phyloP scores from a whole-genome alignment of 2,888 invertebrate species.

The Drosophila infuscata region DNA sequence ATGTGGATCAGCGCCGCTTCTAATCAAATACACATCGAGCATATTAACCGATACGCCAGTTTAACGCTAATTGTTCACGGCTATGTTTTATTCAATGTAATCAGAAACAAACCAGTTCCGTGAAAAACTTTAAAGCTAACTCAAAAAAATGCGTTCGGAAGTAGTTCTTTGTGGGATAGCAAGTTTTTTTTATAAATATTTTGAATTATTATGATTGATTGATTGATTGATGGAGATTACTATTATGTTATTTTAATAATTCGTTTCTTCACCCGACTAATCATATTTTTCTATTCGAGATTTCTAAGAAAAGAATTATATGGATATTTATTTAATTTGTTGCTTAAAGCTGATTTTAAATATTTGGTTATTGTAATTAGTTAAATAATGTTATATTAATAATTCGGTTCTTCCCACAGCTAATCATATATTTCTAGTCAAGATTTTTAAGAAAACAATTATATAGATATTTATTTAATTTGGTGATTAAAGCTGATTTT shows the following conservation, averaged over 20 bases:
- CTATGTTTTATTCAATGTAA: constrained; percentile 18
- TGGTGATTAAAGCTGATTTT: neutral
- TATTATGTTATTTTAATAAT: neutral
- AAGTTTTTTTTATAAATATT: no score
- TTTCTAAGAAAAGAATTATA: neutral
- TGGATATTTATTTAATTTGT: neutral
- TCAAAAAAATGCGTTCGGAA: neutral
- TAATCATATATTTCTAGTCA: neutral
- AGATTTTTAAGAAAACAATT: no score
- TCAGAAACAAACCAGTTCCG: neutral
- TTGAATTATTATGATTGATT: neutral
- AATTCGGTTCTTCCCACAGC: neutral
- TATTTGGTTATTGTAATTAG: neutral
- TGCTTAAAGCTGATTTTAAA: neutral
- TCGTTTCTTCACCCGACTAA: neutral
- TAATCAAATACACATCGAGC: neutral
- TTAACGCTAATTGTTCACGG: constrained; percentile 49
- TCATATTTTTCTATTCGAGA: neutral
- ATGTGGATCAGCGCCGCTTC: neutral
- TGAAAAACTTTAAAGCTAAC: neutral
- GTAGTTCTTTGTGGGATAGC: neutral
- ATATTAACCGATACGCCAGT: constrained; percentile 26
- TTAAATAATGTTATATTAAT: neutral
- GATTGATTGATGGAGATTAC: neutral
- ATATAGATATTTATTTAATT: no score